These are phyloP conservation scores for Hydractinia symbiolongicarpus DNA, from an alignment of 30 jellyfish, hydroid and myxozoan genomes.

Conservation along the genomic window DNA sequence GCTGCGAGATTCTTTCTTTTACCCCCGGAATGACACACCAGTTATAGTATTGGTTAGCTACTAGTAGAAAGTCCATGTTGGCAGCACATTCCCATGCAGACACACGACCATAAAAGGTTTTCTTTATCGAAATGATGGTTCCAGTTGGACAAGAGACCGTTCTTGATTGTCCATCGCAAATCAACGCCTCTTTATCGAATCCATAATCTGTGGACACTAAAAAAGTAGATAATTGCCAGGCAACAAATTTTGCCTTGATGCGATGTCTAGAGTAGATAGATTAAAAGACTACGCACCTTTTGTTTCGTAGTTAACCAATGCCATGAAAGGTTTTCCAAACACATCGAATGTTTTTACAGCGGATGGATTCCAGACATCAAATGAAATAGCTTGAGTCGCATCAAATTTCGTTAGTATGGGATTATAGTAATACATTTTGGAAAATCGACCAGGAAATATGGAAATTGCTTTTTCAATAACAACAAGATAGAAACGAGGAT, in stretches of 20 bases:
- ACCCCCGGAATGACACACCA: conserved; percentile 20
- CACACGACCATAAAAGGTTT: conserved; percentile 72
- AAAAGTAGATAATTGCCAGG: background rate
- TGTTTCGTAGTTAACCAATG: conserved; percentile 28
- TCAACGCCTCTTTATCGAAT: conserved; percentile 21
- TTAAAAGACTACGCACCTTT: conserved; percentile 27
- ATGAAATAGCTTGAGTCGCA: conserved; percentile 30
- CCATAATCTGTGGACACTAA: conserved; percentile 44
- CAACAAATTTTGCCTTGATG: background rate
- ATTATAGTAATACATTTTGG: conserved; percentile 60
- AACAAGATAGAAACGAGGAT: conserved; percentile 35
- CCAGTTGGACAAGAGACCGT: conserved; percentile 52
- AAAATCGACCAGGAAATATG: conserved; percentile 16
- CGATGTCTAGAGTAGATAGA: no score
- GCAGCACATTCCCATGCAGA: conserved; percentile 54
- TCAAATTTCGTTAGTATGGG: conserved; percentile 29
- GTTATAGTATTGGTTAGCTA: background rate
- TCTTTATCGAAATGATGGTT: conserved; percentile 31
- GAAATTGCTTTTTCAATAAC: conserved; percentile 37
- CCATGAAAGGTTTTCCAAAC: conserved; percentile 59
- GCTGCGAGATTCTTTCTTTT: conserved; percentile 26
- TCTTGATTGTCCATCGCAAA: conserved; percentile 40
- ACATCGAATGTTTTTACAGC: conserved; percentile 48
- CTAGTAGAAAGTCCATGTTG: background rate
- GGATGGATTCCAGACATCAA: conserved; percentile 39